phyloP scores from a whole-genome alignment of 2,113 vertebrate species.

The Tursiops truncatus region DNA sequence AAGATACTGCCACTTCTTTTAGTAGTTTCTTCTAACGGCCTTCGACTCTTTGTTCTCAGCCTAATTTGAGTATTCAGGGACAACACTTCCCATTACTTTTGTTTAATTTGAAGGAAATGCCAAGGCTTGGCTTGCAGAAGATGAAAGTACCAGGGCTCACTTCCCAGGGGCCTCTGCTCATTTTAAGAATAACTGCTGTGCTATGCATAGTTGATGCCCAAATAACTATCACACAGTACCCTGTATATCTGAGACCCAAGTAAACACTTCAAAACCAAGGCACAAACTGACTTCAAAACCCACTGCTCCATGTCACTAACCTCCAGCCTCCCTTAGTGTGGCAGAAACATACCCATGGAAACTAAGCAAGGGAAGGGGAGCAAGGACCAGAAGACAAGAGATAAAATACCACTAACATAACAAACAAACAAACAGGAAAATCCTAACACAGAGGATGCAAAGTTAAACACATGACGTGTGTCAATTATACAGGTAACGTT shows the following conservation, averaged over 20 bases:
- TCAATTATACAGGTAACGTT: neutral
- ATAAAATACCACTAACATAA: neutral
- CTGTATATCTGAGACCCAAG: neutral
- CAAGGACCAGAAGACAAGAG: neutral
- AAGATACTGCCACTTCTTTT: neutral
- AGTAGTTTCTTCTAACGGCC: neutral
- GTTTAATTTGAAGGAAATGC: slow-evolving; percentile 65
- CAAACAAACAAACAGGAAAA: neutral
- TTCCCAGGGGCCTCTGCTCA: neutral
- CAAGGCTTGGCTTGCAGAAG: neutral
- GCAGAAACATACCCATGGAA: slow-evolving; percentile 35
- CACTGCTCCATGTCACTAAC: neutral
- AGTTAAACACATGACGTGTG: neutral
- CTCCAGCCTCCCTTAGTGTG: neutral
- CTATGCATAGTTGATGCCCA: neutral
- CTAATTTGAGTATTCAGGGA: neutral
- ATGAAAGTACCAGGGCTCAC: slow-evolving; percentile 13
- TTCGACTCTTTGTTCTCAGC: neutral
- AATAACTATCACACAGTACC: neutral
- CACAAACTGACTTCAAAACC: slow-evolving; percentile 49
- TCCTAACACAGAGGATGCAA: neutral
- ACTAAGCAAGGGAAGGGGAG: neutral
- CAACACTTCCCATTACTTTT: slow-evolving; percentile 38
- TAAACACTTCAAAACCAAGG: slow-evolving; percentile 50
- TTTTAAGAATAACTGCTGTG: slow-evolving; percentile 14